These are phyloP conservation scores for Pammene aurita DNA, from an alignment of 2,888 invertebrate species.

Conservation along the genomic window DNA sequence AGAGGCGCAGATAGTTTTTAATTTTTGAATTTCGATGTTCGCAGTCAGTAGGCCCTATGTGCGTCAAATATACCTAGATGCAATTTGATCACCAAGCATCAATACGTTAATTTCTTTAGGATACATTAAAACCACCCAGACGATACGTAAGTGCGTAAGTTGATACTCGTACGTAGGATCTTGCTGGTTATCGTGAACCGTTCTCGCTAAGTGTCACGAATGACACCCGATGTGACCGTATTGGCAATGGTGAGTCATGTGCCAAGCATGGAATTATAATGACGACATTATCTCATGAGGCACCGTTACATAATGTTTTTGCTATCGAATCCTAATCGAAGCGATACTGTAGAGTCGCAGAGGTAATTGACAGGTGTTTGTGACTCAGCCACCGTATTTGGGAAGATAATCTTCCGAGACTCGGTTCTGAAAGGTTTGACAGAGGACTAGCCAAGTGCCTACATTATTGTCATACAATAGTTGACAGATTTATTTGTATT, in stretches of 20 bases:
- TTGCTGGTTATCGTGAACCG: neutral
- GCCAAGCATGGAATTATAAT: conserved; percentile 31
- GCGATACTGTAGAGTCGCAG: neutral
- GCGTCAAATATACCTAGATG: too few species aligned
- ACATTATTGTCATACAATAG: neutral
- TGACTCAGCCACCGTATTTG: conserved; percentile 32
- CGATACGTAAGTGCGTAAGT: too few species aligned
- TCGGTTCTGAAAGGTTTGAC: neutral
- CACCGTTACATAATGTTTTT: conserved; percentile 34
- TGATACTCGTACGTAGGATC: too few species aligned
- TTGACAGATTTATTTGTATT: neutral
- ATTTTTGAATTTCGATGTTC: too few species aligned
- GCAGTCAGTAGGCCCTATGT: too few species aligned
- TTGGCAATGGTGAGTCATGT: conserved; percentile 32
- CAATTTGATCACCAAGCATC: too few species aligned
- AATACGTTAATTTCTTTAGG: too few species aligned
- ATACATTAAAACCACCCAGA: too few species aligned
- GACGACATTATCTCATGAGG: conserved; percentile 31
- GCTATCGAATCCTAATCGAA: conserved; percentile 36
- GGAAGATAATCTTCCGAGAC: neutral
- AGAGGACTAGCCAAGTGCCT: conserved; percentile 1
- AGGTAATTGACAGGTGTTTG: conserved; percentile 25
- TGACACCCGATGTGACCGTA: conserved; percentile 21
- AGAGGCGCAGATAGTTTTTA: too few species aligned
- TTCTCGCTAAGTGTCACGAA: neutral